A percentile compares a stretch with the other conserved stretches of the same genome.
phyloP scores from a whole-genome alignment of 1,140 invertebrate species.

The Papilio machaon region DNA sequence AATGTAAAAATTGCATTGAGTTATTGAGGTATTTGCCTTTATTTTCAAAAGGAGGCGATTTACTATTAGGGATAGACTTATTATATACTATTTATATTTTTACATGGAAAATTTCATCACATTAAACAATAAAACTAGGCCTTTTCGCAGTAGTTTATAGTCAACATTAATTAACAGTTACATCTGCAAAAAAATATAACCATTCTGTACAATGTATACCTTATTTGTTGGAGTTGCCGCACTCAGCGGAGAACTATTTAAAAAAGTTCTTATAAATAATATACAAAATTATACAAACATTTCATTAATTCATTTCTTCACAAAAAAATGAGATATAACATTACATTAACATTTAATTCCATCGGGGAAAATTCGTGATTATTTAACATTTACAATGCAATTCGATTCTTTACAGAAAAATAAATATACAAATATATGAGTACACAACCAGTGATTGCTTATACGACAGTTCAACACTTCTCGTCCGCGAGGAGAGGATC shows the following conservation, averaged over 20 bases:
- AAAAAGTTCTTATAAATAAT: conserved; percentile 81
- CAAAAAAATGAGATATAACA: conserved; percentile 73
- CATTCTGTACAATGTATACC: conserved; percentile 76
- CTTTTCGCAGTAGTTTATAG: conserved; percentile 76
- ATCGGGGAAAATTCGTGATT: conserved; percentile 67
- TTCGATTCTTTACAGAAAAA: conserved; percentile 78
- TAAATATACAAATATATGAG: conserved; percentile 79
- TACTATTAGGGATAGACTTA: conserved; percentile 80
- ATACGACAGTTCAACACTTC: conserved; percentile 71
- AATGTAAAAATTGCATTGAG: conserved; percentile 69
- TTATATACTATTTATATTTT: conserved; percentile 81
- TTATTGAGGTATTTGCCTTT: conserved; percentile 78
- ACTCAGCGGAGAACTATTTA: conserved; percentile 62
- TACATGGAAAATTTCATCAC: conserved; percentile 82
- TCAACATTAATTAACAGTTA: conserved; percentile 68
- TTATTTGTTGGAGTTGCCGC: conserved; percentile 66
- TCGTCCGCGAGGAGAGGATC: conserved; percentile 79
- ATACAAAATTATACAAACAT: conserved; percentile 82
- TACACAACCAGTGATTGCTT: conserved; percentile 76
- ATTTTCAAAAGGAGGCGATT: conserved; percentile 79
- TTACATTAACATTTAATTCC: conserved; percentile 68
- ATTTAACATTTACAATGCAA: conserved; percentile 66
- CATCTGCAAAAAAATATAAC: conserved; percentile 78
- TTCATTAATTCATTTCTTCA: conserved; percentile 63
- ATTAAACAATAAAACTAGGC: conserved; percentile 79